A percentile compares a stretch with the other conserved stretches of the same genome.
phyloP scores from a whole-genome alignment of 2,888 invertebrate genomes.

The Teleiodes luculella region DNA sequence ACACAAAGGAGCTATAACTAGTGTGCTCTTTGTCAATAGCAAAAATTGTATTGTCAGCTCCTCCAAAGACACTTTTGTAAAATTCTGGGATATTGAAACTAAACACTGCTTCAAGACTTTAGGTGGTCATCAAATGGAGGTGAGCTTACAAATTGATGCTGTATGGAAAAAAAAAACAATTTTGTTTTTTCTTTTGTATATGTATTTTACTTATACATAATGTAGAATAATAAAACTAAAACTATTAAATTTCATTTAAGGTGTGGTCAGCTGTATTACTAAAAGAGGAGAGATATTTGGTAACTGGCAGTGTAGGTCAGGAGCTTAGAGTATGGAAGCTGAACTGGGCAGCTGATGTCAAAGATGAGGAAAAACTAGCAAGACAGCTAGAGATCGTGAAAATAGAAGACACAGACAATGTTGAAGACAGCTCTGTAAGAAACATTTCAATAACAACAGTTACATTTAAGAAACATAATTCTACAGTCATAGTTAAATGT shows the following conservation, averaged over 20 bases:
- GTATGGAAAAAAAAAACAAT: no score
- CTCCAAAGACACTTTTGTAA: conserved; percentile 96
- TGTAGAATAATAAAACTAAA: no score
- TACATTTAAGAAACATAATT: background rate
- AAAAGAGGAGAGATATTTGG: conserved; percentile 87
- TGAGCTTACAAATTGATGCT: conserved; percentile 39
- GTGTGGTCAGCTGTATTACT: conserved; percentile 91
- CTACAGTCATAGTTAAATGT: no score
- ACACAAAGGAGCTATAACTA: conserved; percentile 94
- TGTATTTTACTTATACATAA: no score
- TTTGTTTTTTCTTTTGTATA: no score
- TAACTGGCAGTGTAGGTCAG: conserved; percentile 92
- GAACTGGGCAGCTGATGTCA: conserved; percentile 72
- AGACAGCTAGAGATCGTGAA: conserved; percentile 68
- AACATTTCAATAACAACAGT: no score
- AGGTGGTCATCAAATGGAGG: conserved; percentile 91
- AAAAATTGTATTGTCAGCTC: conserved; percentile 86
- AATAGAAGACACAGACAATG: conserved; percentile 75
- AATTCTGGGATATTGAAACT: conserved; percentile 98
- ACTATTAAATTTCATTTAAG: conserved; percentile 48
- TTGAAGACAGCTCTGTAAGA: conserved; percentile 77
- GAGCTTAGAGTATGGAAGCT: conserved; percentile 92
- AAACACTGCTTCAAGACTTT: conserved; percentile 97
- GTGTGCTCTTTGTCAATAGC: conserved; percentile 84
- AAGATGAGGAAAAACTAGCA: conserved; percentile 70